These are phyloP conservation scores for Calliphora vicina DNA, from an alignment of 1,140 invertebrate genomes.

Conservation along the genomic window DNA sequence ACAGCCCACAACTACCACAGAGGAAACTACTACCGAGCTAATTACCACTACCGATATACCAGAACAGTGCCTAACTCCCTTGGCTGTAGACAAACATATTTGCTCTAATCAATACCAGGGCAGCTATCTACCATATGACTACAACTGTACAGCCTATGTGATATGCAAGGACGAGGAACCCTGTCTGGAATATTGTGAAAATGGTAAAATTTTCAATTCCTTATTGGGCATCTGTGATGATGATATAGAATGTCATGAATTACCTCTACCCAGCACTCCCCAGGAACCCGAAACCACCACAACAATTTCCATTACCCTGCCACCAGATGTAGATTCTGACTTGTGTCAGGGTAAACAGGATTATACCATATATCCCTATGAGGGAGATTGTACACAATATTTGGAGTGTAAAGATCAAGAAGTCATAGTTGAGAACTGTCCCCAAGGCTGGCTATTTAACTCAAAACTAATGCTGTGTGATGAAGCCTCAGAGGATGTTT, in stretches of 20 bases:
- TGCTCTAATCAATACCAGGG: background rate
- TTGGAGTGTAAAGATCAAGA: slow-evolving; percentile 44
- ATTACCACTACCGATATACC: background rate
- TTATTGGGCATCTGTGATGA: slow-evolving; percentile 15
- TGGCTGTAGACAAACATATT: background rate
- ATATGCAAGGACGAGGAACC: background rate
- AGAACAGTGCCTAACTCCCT: background rate
- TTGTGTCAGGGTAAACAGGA: slow-evolving; percentile 39
- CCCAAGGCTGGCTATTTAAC: slow-evolving; percentile 46
- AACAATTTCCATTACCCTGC: slow-evolving; percentile 36
- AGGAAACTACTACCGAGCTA: background rate
- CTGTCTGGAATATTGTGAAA: slow-evolving; percentile 21
- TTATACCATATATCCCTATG: slow-evolving; percentile 43
- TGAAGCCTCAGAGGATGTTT: slow-evolving; percentile 43
- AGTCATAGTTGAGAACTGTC: slow-evolving; percentile 43
- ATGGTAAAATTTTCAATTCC: background rate
- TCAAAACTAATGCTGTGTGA: slow-evolving; percentile 47
- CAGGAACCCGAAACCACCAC: slow-evolving; percentile 32
- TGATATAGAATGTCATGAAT: background rate
- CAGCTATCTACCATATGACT: background rate
- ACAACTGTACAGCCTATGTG: slow-evolving; percentile 26
- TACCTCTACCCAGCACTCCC: background rate
- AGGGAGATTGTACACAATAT: slow-evolving; percentile 49
- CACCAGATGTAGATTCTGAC: slow-evolving; percentile 46
- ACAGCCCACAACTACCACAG: background rate